phyloP scores from a whole-genome alignment of 2,113 vertebrate species.

The Osmerus eperlanus region DNA sequence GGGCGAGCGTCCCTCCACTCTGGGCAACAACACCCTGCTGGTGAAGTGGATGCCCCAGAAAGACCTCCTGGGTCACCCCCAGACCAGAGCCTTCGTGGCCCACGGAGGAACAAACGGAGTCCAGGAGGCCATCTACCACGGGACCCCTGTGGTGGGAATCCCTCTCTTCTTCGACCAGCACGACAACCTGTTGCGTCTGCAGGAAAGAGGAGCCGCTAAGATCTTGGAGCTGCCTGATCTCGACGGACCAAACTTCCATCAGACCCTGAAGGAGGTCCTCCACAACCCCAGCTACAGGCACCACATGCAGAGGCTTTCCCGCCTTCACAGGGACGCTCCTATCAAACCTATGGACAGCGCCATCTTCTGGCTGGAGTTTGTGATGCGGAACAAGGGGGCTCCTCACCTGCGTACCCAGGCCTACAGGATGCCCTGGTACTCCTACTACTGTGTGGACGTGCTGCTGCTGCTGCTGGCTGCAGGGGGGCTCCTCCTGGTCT shows the following conservation, averaged over 20 bases:
- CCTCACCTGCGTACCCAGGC: neutral
- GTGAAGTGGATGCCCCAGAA: conserved; percentile 10
- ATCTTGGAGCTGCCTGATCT: neutral
- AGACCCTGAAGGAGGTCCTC: conserved; percentile 3
- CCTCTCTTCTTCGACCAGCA: conserved; percentile 9
- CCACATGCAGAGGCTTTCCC: conserved; percentile 3
- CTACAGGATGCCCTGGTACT: conserved; percentile 13
- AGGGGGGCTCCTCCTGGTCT: neutral
- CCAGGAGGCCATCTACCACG: conserved; percentile 13
- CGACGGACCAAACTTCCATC: neutral
- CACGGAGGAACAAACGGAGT: conserved; percentile 4
- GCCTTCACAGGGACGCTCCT: conserved; percentile 3
- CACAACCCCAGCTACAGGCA: neutral
- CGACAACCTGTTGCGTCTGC: conserved; percentile 6
- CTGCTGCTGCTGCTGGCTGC: conserved; percentile 1
- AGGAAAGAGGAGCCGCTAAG: neutral
- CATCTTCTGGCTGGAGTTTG: conserved; percentile 9
- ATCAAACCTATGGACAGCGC: conserved; percentile 3
- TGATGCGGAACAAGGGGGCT: conserved; percentile 3
- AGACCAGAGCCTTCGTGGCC: conserved; percentile 8
- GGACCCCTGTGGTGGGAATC: neutral
- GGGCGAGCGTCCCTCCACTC: neutral
- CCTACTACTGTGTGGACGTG: conserved; percentile 3
- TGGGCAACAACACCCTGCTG: conserved; percentile 8
- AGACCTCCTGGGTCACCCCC: conserved; percentile 9